A percentile compares a stretch with the other conserved stretches of the same genome.
Evolutionary conservation across 2,113 vertebrate genomes (phyloP).

Genomic region (Pollimyrus isidori): DNA sequence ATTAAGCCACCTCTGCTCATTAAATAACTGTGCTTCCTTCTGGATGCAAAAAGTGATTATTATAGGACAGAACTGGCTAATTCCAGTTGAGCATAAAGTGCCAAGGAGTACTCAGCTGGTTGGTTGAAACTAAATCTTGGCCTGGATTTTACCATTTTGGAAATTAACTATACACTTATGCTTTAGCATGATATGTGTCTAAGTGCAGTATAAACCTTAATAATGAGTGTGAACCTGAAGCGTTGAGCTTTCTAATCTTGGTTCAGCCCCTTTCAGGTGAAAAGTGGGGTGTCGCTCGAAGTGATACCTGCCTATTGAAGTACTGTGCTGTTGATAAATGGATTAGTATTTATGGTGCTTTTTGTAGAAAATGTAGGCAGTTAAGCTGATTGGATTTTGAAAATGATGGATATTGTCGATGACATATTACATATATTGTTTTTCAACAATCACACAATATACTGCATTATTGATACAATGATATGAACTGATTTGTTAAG

Average conservation of each 20-base stretch:
- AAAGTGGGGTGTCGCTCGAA: neutral
- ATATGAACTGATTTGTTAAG: neutral
- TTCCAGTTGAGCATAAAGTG: neutral
- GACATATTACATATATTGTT: neutral
- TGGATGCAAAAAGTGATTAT: neutral
- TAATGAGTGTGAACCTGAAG: neutral
- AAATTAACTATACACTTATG: neutral
- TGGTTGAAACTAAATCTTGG: neutral
- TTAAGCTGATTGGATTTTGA: neutral
- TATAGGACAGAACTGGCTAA: neutral
- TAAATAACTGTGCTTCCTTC: neutral
- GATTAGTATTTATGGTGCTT: neutral
- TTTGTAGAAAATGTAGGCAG: neutral
- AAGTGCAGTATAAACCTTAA: neutral
- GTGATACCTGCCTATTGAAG: neutral
- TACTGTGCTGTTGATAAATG: neutral
- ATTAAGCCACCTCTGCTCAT: too few species aligned
- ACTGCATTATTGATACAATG: neutral
- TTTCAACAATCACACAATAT: neutral
- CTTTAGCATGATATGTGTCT: neutral
- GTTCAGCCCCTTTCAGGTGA: neutral
- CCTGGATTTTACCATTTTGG: neutral
- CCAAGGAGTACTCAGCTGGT: neutral
- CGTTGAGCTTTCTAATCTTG: neutral
- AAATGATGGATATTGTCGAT: neutral